Evolutionary conservation across 1,140 invertebrate genomes (phyloP).

Genomic region (Drosophila virilis): DNA sequence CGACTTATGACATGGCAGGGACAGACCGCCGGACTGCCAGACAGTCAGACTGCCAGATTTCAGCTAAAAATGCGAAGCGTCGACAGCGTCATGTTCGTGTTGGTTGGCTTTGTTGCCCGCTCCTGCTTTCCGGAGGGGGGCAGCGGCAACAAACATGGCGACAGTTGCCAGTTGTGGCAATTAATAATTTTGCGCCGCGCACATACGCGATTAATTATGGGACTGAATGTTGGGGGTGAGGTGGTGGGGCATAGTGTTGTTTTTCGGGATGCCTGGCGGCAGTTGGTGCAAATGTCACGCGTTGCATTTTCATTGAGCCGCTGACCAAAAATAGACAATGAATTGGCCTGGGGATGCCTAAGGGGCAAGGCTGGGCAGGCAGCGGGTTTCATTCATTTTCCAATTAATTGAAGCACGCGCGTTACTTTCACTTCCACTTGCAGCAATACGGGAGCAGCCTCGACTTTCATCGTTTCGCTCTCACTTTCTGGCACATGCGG

Average conservation of each 20-base stretch:
- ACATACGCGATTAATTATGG: conserved; percentile 77
- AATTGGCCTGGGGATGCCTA: conserved; percentile 15
- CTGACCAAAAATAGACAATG: conserved; percentile 68
- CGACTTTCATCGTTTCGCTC: conserved; percentile 49
- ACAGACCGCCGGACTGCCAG: conserved; percentile 4
- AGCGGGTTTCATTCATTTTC: conserved; percentile 72
- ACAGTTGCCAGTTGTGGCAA: conserved; percentile 82
- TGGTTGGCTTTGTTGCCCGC: conserved; percentile 1
- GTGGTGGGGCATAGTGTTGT: conserved; percentile 19
- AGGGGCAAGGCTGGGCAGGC: neutral
- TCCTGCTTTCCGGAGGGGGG: neutral
- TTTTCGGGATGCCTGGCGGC: conserved; percentile 17
- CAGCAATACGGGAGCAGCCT: conserved; percentile 5
- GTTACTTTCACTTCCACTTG: conserved; percentile 71
- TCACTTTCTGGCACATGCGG: conserved; percentile 67
- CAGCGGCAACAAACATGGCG: conserved; percentile 72
- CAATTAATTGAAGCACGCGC: conserved; percentile 82
- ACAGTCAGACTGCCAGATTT: conserved; percentile 52
- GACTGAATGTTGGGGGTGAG: neutral
- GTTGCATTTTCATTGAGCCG: conserved; percentile 58
- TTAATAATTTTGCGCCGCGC: conserved; percentile 76
- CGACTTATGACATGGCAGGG: conserved; percentile 72
- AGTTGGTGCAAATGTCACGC: conserved; percentile 54
- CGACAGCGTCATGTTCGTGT: conserved; percentile 72
- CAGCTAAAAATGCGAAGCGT: conserved; percentile 67